Conservation (phyloP, 2,888 invertebrate genomes). For the Hetaerina titia region DNA sequence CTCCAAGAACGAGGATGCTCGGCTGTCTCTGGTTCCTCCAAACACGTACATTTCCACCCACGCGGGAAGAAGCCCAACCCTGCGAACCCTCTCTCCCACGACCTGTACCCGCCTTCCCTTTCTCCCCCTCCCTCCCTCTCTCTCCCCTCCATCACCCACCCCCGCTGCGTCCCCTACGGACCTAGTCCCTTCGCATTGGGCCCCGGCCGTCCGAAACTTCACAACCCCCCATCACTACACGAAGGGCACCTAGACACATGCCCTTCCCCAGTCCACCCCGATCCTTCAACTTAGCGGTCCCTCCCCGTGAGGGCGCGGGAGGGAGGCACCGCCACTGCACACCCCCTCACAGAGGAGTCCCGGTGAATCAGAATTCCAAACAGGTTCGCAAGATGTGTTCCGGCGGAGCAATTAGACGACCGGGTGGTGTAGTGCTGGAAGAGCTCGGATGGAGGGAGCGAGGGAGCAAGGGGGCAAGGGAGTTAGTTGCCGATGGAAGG, state of each 20-base stretch:
- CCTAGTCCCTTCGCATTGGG: background rate
- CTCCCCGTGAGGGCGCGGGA: background rate
- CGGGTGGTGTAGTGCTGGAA: background rate
- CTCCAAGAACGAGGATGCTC: too few species aligned
- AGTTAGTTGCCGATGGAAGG: background rate
- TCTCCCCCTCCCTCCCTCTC: too few species aligned
- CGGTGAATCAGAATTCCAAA: constrained; percentile 26
- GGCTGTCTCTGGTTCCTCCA: too few species aligned
- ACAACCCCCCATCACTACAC: too few species aligned
- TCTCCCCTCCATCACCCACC: too few species aligned
- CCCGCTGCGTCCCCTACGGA: background rate
- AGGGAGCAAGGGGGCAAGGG: background rate
- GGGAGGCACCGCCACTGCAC: background rate
- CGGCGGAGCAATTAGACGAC: constrained; percentile 23
- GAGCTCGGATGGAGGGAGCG: background rate
- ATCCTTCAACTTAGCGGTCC: too few species aligned
- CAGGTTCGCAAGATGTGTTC: constrained; percentile 38
- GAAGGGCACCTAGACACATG: too few species aligned
- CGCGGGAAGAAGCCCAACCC: too few species aligned
- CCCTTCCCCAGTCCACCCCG: too few species aligned
- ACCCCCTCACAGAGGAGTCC: background rate
- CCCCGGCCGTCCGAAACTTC: background rate
- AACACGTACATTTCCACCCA: too few species aligned
- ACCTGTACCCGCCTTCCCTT: too few species aligned
- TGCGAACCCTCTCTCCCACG: too few species aligned